phyloP scores from a whole-genome alignment of 2,113 vertebrate genomes.

The Chaetops frenatus region DNA sequence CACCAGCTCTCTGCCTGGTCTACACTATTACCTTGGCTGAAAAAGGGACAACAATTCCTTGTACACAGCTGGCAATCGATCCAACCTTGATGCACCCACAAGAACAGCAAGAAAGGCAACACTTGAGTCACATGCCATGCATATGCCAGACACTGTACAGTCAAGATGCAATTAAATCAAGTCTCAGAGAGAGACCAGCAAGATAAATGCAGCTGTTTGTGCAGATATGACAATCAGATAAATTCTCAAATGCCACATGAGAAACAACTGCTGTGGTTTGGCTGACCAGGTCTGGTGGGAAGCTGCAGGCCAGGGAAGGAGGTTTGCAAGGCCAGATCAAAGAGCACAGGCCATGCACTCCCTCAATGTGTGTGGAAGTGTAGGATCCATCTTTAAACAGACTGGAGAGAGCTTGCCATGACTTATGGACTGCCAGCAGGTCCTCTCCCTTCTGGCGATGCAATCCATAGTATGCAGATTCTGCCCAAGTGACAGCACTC shows the following conservation, averaged over 20 bases:
- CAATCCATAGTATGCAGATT: neutral
- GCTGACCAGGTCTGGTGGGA: neutral
- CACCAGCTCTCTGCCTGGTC: neutral
- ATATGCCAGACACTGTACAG: rapidly evolving
- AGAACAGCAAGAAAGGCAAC: neutral
- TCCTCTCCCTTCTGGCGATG: neutral
- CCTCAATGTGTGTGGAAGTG: neutral
- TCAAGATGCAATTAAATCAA: neutral
- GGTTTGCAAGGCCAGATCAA: neutral
- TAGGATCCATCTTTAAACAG: neutral
- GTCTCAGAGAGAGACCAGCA: neutral
- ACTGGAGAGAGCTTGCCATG: neutral
- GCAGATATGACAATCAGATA: neutral
- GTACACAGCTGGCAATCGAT: neutral
- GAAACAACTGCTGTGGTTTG: neutral
- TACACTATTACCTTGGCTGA: neutral
- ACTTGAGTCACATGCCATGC: neutral
- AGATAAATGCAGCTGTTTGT: neutral
- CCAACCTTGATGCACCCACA: neutral
- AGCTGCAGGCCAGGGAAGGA: neutral
- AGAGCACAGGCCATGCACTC: neutral
- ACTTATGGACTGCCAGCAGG: neutral
- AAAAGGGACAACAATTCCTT: neutral
- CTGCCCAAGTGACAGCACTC: neutral
- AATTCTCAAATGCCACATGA: neutral